Percentiles rank a stretch among this genome's conserved stretches.
Conservation (phyloP, 2,888 invertebrate genomes). For the Cephus sareptanus region DNA sequence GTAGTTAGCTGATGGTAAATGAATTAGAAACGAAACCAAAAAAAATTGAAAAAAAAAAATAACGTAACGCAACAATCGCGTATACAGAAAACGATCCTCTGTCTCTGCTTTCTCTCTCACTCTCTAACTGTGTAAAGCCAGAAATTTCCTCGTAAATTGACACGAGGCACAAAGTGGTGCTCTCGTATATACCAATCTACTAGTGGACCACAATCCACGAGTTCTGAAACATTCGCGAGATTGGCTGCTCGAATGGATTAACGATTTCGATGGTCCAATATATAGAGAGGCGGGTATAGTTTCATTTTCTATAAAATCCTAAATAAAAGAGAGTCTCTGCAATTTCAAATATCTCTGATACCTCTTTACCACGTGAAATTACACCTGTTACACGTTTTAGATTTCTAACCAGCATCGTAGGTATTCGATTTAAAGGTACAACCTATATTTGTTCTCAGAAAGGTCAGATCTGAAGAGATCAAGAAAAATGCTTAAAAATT, state of each 20-base stretch:
- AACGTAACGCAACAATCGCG: neutral
- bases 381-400: neutral
- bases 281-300: neutral
- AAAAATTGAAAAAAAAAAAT: neutral
- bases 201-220: neutral
- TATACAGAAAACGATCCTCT: neutral
- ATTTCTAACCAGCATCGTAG: no score
- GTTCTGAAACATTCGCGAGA: neutral
- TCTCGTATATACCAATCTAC: conserved; percentile 2
- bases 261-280: neutral
- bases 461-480: neutral
- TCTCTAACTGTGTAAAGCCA: neutral
- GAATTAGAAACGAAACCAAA: neutral
- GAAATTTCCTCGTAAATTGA: neutral
- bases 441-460: neutral
- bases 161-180: neutral
- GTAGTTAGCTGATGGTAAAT: neutral
- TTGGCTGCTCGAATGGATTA: neutral
- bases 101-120: neutral
- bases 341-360: no score
- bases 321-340: no score
- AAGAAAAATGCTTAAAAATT: neutral
- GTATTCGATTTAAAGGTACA: neutral
- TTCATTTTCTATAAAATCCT: neutral
- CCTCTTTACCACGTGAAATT: neutral